A percentile compares a stretch with the other conserved stretches of the same genome.
phyloP scores from a whole-genome alignment of 2,797 vertebrate species.

The Strix occidentalis region DNA sequence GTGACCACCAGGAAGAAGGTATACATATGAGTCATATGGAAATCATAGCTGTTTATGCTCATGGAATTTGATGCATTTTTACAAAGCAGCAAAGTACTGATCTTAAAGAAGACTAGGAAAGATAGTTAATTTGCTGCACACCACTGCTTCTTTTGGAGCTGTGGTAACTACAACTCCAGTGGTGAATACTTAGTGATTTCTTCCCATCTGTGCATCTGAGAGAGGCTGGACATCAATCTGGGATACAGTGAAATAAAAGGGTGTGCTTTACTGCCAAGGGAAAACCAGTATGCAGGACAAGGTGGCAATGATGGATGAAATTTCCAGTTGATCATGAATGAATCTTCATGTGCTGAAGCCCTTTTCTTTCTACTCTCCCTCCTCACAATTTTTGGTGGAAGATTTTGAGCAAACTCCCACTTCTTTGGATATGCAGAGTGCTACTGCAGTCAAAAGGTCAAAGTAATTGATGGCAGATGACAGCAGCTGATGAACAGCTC shows the following conservation, averaged over 20 bases:
- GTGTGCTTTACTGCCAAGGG: not conserved
- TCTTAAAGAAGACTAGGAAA: not conserved
- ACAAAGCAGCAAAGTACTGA: not conserved
- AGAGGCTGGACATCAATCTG: not conserved
- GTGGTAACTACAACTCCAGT: not conserved
- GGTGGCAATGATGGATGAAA: not conserved
- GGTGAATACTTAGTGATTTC: not conserved
- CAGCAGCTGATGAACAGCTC: not conserved
- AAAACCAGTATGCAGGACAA: not conserved
- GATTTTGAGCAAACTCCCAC: not conserved
- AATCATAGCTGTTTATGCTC: not conserved
- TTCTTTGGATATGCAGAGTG: not conserved
- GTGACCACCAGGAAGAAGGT: not conserved
- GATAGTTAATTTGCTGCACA: not conserved
- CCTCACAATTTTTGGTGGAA: not conserved
- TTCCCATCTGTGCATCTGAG: not conserved
- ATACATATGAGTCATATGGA: not conserved
- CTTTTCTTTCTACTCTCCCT: not conserved
- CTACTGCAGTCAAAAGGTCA: not conserved
- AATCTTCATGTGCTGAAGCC: not conserved
- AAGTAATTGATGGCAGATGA: not conserved
- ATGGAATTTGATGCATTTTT: not conserved
- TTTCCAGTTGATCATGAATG: not conserved
- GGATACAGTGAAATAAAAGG: not conserved
- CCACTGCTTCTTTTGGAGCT: not conserved